phyloP scores from a whole-genome alignment of 37 sponge, comb jelly and placozoan genomes.

The Axinella damicornis region DNA sequence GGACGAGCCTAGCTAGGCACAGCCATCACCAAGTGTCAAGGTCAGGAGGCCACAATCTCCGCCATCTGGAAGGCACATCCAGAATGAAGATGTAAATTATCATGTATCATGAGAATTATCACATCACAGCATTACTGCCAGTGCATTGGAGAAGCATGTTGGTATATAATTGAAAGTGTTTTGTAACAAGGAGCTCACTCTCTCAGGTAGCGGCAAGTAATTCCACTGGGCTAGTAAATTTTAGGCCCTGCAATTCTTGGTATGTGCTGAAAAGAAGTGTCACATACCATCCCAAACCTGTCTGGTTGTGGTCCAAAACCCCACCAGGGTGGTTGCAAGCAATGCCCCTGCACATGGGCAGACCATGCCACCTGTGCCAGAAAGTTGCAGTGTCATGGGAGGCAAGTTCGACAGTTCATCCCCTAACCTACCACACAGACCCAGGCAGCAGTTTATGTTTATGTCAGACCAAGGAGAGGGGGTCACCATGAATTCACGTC shows the following conservation, averaged over 20 bases:
- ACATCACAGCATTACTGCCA: too few relatives aligned
- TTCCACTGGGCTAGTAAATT: too few relatives aligned
- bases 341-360: conserved; percentile 20
- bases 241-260: too few relatives aligned
- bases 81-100: too few relatives aligned
- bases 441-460: neutral
- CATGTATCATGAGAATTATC: too few relatives aligned
- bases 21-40: conserved; percentile 27
- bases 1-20: conserved; percentile 15
- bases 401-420: neutral
- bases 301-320: conserved; percentile 35
- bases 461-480: neutral
- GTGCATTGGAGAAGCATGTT: too few relatives aligned
- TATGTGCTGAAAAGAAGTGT: neutral
- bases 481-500: neutral
- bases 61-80: neutral
- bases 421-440: neutral
- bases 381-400: conserved; percentile 20
- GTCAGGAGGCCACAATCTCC: conserved; percentile 29
- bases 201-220: too few relatives aligned
- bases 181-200: too few relatives aligned
- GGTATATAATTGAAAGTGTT: too few relatives aligned
- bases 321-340: conserved; percentile 28
- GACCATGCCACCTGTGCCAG: conserved; percentile 28
- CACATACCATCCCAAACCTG: neutral